Conservation (phyloP, 2,888 invertebrate species). For the Mimachlamys varia region DNA sequence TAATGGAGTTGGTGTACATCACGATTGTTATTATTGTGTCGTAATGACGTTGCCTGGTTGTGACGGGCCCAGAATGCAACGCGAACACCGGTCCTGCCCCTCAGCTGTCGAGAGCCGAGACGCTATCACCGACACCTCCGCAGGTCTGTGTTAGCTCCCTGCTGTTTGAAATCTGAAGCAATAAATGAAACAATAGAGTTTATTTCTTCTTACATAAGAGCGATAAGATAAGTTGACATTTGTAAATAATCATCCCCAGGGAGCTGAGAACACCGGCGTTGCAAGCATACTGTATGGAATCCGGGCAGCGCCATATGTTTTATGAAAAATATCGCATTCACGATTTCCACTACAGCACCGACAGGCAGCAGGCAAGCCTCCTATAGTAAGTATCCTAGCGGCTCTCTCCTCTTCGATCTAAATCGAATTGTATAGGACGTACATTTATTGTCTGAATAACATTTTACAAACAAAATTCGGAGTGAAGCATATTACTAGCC, state of each 20-base stretch:
- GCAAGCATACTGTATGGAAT: neutral
- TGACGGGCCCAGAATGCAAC: neutral
- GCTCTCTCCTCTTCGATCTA: too few species aligned
- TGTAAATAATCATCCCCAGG: conserved; percentile 41
- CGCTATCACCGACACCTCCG: conserved; percentile 17
- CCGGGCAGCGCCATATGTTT: neutral
- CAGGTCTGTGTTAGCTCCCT: conserved; percentile 39
- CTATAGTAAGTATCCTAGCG: too few species aligned
- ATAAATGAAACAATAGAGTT: conserved; percentile 47
- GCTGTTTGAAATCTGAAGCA: conserved; percentile 40
- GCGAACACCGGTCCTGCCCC: neutral
- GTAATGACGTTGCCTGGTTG: neutral
- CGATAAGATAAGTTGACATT: conserved; percentile 44
- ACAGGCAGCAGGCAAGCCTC: too few species aligned
- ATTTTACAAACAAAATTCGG: too few species aligned
- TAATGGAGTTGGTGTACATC: neutral
- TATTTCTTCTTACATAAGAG: conserved; percentile 48
- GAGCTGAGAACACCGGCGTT: conserved; percentile 19
- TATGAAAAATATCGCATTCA: neutral
- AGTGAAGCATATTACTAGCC: too few species aligned
- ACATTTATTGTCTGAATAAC: too few species aligned
- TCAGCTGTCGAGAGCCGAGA: neutral
- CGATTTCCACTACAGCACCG: neutral
- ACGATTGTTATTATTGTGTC: neutral
- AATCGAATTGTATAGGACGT: too few species aligned